Evolutionary conservation across 2,113 vertebrate genomes (phyloP).

Genomic region (Alethe diademata): DNA sequence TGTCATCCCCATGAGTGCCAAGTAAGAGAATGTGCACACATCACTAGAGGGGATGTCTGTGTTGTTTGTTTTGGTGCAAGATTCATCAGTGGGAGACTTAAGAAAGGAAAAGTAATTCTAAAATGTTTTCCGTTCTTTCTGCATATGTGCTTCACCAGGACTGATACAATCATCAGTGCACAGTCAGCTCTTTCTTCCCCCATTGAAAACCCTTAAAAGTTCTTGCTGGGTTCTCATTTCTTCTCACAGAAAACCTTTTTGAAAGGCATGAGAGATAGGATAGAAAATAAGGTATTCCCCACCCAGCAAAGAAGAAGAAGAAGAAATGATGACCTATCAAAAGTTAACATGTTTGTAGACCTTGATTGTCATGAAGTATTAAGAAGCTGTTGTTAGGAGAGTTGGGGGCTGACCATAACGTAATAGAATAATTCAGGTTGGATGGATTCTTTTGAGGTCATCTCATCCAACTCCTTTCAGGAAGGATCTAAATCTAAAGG

Average conservation of each 20-base stretch:
- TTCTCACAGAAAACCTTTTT: not conserved
- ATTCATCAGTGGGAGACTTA: not conserved
- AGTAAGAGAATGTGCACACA: conserved; percentile 74
- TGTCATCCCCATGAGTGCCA: conserved; percentile 96
- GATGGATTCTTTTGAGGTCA: not conserved
- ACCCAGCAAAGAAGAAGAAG: not conserved
- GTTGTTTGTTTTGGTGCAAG: not conserved
- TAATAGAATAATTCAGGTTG: not conserved
- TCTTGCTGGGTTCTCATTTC: not conserved
- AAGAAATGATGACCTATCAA: not conserved
- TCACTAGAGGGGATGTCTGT: not conserved
- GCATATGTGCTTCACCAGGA: not conserved
- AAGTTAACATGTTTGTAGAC: not conserved
- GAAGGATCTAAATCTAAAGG: not conserved
- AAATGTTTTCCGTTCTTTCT: not conserved
- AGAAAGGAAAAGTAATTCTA: not conserved
- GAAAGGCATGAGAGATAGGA: not conserved
- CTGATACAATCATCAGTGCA: not conserved
- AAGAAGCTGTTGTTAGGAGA: not conserved
- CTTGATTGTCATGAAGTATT: not conserved
- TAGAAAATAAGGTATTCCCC: not conserved
- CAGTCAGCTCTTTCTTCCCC: not conserved
- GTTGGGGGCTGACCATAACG: not conserved
- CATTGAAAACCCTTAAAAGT: not conserved
- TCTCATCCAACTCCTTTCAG: fast-evolving